Evolutionary conservation across 2,797 vertebrate genomes (phyloP).

Genomic region (Acanthurus tractus): DNA sequence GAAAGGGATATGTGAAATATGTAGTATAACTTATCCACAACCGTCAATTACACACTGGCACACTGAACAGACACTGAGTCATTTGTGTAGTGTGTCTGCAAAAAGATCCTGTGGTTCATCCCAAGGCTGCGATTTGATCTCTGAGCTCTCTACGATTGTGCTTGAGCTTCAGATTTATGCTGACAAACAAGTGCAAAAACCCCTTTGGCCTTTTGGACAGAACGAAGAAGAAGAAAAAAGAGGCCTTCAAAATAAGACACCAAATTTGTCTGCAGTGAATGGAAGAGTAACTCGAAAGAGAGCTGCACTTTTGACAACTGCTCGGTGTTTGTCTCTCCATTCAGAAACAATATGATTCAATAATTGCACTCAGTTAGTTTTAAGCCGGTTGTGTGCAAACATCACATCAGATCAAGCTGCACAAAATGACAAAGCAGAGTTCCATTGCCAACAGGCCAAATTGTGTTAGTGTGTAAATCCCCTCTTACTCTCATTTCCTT

Average conservation of each 20-base stretch:
- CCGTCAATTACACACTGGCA: slow-evolving; percentile 77
- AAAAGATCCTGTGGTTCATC: slow-evolving; percentile 84
- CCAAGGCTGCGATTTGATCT: slow-evolving; percentile 80
- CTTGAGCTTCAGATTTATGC: slow-evolving; percentile 60
- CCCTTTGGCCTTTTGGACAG: slow-evolving; percentile 34
- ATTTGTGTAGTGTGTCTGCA: slow-evolving; percentile 80
- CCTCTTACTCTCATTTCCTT: slow-evolving; percentile 84
- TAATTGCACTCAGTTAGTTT: neutral
- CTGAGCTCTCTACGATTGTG: slow-evolving; percentile 63
- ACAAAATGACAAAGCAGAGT: slow-evolving; percentile 41
- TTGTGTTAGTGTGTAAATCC: slow-evolving; percentile 87
- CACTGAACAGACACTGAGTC: slow-evolving; percentile 76
- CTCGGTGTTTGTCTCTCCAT: neutral
- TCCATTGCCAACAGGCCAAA: slow-evolving; percentile 56
- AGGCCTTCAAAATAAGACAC: slow-evolving; percentile 45
- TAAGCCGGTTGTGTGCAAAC: slow-evolving; percentile 42
- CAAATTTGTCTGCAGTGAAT: slow-evolving; percentile 26
- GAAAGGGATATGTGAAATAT: slow-evolving; percentile 75
- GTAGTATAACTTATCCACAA: slow-evolving; percentile 77
- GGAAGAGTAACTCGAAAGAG: neutral
- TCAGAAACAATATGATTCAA: slow-evolving; percentile 1
- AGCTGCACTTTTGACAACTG: neutral
- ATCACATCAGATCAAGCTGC: slow-evolving; percentile 33
- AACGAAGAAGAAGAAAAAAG: neutral
- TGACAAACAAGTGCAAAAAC: slow-evolving; percentile 70